These are phyloP conservation scores for Furcula furcula DNA, from an alignment of 2,888 invertebrate genomes.

Conservation along the genomic window DNA sequence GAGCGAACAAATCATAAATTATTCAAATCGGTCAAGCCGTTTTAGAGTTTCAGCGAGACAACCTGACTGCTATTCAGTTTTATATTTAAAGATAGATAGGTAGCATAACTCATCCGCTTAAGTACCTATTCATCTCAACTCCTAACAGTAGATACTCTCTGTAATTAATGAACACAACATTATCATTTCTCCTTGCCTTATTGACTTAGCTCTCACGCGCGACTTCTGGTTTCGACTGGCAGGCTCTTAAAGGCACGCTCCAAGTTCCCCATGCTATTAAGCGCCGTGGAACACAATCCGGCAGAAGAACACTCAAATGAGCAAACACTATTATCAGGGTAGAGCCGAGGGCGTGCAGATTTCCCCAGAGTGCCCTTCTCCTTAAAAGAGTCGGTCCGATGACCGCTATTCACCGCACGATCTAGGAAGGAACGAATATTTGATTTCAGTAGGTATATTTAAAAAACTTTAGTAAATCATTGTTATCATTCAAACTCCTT, in stretches of 20 bases:
- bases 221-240: conserved; percentile 12
- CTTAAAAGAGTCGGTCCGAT: conserved; percentile 70
- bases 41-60: no score
- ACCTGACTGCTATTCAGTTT: no score
- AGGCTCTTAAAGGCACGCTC: conserved; percentile 36
- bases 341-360: conserved; percentile 64
- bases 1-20: no score
- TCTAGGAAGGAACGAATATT: conserved; percentile 30
- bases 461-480: no score
- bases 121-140: no score
- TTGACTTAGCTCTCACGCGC: conserved; percentile 25
- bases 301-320: conserved; percentile 72
- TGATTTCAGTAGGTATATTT: no score
- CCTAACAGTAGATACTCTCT: no score
- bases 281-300: conserved; percentile 56
- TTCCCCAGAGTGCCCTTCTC: conserved; percentile 72
- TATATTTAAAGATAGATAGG: no score
- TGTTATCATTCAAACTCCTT: no score
- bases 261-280: conserved; percentile 47
- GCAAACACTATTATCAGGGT: conserved; percentile 76
- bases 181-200: conserved; percentile 16
- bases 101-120: no score
- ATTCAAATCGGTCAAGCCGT: no score
- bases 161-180: conserved; percentile 17
- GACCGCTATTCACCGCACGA: conserved; percentile 58